Conservation (phyloP, 2,797 vertebrate genomes). For the Aldrovandia affinis region DNA sequence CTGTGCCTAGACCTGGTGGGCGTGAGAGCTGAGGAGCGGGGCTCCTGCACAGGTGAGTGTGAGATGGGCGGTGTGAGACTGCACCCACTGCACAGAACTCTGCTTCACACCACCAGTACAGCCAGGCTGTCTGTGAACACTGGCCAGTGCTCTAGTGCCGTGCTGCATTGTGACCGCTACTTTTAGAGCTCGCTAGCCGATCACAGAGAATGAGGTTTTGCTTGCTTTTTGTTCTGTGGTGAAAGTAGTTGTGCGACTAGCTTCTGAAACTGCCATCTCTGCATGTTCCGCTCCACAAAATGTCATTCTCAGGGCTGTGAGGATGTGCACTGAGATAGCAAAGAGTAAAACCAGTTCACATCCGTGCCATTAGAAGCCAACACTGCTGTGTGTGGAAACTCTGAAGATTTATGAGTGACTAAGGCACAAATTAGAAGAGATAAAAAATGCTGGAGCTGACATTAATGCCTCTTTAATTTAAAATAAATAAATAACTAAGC, state of each 20-base stretch:
- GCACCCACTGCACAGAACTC: neutral
- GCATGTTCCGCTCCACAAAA: conserved; percentile 23
- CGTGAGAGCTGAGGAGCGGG: neutral
- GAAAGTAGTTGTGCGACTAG: conserved; percentile 42
- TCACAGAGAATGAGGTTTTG: conserved; percentile 3
- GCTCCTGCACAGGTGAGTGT: conserved; percentile 44
- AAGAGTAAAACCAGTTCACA: conserved; percentile 28
- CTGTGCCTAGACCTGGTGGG: neutral
- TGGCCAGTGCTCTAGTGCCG: conserved; percentile 39
- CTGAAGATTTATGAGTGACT: neutral
- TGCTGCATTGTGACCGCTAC: conserved; percentile 25
- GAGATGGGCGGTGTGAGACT: conserved; percentile 2
- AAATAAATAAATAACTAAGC: too few relatives aligned
- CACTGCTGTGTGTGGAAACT: neutral
- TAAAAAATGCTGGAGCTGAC: neutral
- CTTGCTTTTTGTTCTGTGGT: conserved; percentile 34
- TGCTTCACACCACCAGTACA: neutral
- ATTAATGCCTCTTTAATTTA: neutral
- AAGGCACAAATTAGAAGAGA: neutral
- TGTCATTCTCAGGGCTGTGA: conserved; percentile 19
- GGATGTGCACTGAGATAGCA: conserved; percentile 23
- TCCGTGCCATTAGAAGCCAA: conserved; percentile 27
- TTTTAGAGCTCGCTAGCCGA: conserved; percentile 23
- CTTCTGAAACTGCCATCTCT: conserved; percentile 25
- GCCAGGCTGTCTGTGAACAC: conserved; percentile 42